A percentile compares a stretch with the other conserved stretches of the same genome.
These are phyloP conservation scores for Spodoptera picta DNA, from an alignment of 2,888 invertebrate species.

Conservation along the genomic window DNA sequence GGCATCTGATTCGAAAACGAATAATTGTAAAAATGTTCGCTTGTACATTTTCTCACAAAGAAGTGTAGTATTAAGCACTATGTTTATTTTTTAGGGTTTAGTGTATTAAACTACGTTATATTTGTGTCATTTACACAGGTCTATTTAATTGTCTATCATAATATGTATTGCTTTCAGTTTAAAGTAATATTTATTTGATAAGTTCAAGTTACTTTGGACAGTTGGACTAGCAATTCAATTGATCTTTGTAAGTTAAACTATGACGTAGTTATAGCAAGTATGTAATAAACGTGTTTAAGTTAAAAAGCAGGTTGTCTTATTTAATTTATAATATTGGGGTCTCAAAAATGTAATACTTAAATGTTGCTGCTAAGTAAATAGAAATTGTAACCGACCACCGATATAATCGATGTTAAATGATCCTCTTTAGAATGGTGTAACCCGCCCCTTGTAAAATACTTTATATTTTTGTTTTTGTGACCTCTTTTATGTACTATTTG, in stretches of 20 bases:
- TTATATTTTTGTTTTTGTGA: conserved; percentile 61
- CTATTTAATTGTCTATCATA: too few species aligned
- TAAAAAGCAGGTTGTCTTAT: conserved; percentile 26
- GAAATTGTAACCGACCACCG: conserved; percentile 26
- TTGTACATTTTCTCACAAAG: too few species aligned
- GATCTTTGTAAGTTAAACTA: background rate
- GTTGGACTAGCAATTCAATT: too few species aligned
- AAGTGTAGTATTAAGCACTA: too few species aligned
- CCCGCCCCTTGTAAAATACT: conserved; percentile 52
- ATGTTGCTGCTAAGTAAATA: conserved; percentile 10
- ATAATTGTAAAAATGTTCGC: background rate
- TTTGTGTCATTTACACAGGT: too few species aligned
- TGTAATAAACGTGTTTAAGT: conserved; percentile 29
- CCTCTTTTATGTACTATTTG: conserved; percentile 68
- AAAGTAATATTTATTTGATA: too few species aligned
- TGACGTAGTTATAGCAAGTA: conserved; percentile 20
- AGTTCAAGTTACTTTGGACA: too few species aligned
- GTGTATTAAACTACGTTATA: too few species aligned
- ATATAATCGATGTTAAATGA: conserved; percentile 20
- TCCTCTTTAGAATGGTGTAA: conserved; percentile 39
- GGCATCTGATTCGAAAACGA: background rate
- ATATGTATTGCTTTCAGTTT: too few species aligned
- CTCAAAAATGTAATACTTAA: conserved; percentile 10
- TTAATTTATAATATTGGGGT: conserved; percentile 22
- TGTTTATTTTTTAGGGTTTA: too few species aligned